Evolutionary conservation across 1,140 invertebrate species (phyloP).

Genomic region (Fopius arisanus): DNA sequence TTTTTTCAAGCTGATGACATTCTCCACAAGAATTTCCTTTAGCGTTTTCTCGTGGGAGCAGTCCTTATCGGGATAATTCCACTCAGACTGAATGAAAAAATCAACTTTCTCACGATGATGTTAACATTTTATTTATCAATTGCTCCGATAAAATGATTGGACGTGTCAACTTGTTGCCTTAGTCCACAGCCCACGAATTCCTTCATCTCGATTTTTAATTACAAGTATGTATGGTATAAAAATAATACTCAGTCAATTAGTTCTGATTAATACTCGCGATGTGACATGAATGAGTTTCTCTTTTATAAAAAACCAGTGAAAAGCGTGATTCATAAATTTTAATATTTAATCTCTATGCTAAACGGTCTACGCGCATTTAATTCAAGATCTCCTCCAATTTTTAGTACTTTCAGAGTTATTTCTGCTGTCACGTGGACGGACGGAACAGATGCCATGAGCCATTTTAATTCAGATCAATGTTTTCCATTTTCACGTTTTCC

Average conservation of each 20-base stretch:
- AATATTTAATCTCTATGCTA: neutral
- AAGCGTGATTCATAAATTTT: conserved; percentile 18
- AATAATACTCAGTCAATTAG: conserved; percentile 62
- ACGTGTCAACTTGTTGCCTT: neutral
- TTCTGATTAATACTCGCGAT: conserved; percentile 52
- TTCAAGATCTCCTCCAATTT: neutral
- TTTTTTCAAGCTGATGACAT: neutral
- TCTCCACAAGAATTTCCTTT: neutral
- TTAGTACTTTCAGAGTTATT: neutral
- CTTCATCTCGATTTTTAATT: conserved; percentile 17
- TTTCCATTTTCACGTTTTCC: neutral
- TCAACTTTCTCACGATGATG: too few relatives aligned
- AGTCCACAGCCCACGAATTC: neutral
- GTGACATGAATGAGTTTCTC: conserved; percentile 40
- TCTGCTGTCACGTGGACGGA: conserved; percentile 7
- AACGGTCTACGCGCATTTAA: neutral
- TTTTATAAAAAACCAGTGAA: conserved; percentile 28
- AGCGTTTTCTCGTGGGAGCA: neutral
- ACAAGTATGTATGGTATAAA: conserved; percentile 49
- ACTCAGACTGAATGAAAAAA: too few relatives aligned
- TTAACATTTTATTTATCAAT: too few relatives aligned
- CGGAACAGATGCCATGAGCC: conserved; percentile 9
- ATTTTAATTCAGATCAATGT: neutral
- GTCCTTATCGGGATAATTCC: neutral
- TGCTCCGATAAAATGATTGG: too few relatives aligned